Evolutionary conservation across 2,113 vertebrate genomes (phyloP).

Genomic region (Nannobrachium achirus): DNA sequence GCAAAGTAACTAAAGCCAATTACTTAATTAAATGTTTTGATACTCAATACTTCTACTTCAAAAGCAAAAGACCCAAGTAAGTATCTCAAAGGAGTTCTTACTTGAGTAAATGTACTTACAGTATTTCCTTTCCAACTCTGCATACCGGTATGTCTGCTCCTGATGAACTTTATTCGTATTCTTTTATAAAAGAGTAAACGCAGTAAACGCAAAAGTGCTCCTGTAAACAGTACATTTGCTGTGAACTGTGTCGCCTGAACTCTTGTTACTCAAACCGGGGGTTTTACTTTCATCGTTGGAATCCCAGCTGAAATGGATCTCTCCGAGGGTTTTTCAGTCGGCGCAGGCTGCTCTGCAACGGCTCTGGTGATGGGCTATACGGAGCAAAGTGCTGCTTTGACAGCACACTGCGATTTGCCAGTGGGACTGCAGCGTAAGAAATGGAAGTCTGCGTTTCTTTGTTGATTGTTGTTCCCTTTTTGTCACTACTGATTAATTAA

Average conservation of each 20-base stretch:
- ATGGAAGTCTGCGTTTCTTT: slow-evolving; percentile 75
- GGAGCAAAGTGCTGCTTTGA: slow-evolving; percentile 67
- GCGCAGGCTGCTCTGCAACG: slow-evolving; percentile 58
- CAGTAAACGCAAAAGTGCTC: slow-evolving; percentile 31
- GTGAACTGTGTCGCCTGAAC: slow-evolving; percentile 64
- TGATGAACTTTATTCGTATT: too few species aligned
- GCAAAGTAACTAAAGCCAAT: too few species aligned
- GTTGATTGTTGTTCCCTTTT: slow-evolving; percentile 80
- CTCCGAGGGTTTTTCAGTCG: slow-evolving; percentile 72
- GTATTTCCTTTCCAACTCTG: too few species aligned
- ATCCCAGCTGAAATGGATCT: slow-evolving; percentile 66
- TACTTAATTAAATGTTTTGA: too few species aligned
- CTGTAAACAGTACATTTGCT: slow-evolving; percentile 60
- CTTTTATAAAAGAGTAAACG: slow-evolving; percentile 61
- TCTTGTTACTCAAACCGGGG: too few species aligned
- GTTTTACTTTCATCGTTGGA: slow-evolving; percentile 52
- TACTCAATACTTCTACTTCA: too few species aligned
- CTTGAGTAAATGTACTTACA: too few species aligned
- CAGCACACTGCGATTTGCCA: slow-evolving; percentile 68
- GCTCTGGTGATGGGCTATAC: slow-evolving; percentile 46
- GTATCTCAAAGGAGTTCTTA: too few species aligned
- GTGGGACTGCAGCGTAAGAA: slow-evolving; percentile 71
- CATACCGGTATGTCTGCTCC: too few species aligned
- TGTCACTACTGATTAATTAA: slow-evolving; percentile 84
- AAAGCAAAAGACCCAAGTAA: too few species aligned